Percentiles rank a stretch among this genome's conserved stretches.
Evolutionary conservation across 1,140 invertebrate species (phyloP).

Genomic region (Caenorhabditis latens): DNA sequence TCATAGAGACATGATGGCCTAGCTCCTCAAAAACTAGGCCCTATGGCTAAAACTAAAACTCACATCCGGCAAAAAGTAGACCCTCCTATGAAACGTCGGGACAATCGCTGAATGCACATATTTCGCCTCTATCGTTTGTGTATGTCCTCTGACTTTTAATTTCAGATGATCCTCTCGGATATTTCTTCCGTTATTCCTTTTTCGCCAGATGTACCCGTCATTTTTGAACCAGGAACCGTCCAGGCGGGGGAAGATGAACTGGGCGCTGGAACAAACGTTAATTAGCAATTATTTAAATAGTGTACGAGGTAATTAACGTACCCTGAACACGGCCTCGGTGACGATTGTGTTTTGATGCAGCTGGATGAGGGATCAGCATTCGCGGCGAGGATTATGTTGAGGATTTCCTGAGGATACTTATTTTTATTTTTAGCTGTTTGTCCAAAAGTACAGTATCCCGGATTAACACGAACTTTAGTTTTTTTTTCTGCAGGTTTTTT

Average conservation of each 20-base stretch:
- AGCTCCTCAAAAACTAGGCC: no score
- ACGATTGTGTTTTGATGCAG: neutral
- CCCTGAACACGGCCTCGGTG: conserved; percentile 11
- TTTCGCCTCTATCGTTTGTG: neutral
- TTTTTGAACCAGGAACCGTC: conserved; percentile 59
- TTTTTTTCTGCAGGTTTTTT: no score
- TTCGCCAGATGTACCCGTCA: conserved; percentile 99
- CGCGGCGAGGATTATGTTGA: conserved; percentile 35
- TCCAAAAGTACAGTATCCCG: no score
- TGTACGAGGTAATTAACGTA: no score
- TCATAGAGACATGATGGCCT: no score
- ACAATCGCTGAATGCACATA: conserved; percentile 98
- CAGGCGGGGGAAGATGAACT: conserved; percentile 50
- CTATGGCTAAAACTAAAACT: conserved; percentile 63
- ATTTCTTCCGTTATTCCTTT: conserved; percentile 95
- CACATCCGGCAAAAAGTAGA: conserved; percentile 95
- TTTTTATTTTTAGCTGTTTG: no score
- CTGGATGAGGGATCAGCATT: neutral
- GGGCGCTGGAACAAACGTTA: conserved; percentile 30
- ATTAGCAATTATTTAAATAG: neutral
- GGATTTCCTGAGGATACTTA: neutral
- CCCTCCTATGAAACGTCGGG: conserved; percentile 95
- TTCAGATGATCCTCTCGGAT: conserved; percentile 99
- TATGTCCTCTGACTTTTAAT: conserved; percentile 92
- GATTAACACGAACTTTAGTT: no score